A percentile compares a stretch with the other conserved stretches of the same genome.
phyloP scores from a whole-genome alignment of 2,888 invertebrate species.

The Torymus auratus region DNA sequence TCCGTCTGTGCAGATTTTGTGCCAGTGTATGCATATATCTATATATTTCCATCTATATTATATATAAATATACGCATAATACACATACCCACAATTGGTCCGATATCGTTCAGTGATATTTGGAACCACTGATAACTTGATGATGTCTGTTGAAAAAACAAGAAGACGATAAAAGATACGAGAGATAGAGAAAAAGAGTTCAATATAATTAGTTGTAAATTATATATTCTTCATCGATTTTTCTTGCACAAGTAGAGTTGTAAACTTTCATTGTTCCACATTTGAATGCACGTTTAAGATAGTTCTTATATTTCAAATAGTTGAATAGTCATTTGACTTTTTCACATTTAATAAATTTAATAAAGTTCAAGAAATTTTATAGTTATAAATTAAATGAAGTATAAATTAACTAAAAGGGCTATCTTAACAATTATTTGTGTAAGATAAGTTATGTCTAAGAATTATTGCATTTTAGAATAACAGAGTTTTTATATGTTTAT shows the following conservation, averaged over 20 bases:
- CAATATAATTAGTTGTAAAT: constrained; percentile 32
- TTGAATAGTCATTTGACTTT: neutral
- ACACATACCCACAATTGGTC: neutral
- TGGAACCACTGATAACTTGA: no score
- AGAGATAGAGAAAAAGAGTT: constrained; percentile 57
- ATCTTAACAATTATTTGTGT: no score
- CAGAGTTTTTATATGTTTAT: no score
- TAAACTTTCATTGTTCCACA: constrained; percentile 25
- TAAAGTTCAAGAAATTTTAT: no score
- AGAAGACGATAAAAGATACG: constrained; percentile 58
- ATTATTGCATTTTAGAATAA: no score
- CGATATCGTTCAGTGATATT: neutral
- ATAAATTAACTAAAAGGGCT: no score
- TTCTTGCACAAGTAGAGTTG: constrained; percentile 38
- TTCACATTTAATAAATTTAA: no score
- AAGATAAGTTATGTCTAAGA: no score
- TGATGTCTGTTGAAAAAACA: constrained; percentile 26
- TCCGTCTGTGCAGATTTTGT: constrained; percentile 22
- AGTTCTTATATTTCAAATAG: constrained; percentile 7
- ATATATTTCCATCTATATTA: neutral
- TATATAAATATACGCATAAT: neutral
- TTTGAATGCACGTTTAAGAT: constrained; percentile 17
- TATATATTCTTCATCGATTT: constrained; percentile 21
- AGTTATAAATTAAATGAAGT: no score
- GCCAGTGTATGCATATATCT: neutral